These are phyloP conservation scores for Magallana angulata DNA, from an alignment of 1,140 invertebrate species.

Conservation along the genomic window DNA sequence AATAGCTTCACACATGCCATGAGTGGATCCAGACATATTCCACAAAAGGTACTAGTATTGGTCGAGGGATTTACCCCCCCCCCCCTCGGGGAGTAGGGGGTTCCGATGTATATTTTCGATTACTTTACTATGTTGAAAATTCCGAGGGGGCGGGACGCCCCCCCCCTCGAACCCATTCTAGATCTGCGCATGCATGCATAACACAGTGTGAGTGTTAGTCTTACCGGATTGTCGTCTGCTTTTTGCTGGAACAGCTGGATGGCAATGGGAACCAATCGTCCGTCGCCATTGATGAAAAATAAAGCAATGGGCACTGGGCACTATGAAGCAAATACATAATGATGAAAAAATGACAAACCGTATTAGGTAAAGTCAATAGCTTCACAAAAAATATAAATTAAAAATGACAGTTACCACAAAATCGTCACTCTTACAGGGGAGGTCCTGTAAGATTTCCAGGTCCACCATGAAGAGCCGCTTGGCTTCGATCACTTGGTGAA, in stretches of 20 bases:
- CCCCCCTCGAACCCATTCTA: too few species aligned
- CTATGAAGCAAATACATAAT: slow-evolving; percentile 66
- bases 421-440: slow-evolving; percentile 64
- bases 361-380: not conserved
- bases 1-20: too few species aligned
- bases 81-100: too few species aligned
- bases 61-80: too few species aligned
- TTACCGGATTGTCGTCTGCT: slow-evolving; percentile 80
- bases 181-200: too few species aligned
- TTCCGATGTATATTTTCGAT: too few species aligned
- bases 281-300: slow-evolving; percentile 79
- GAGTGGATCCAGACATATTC: too few species aligned
- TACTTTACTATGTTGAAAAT: too few species aligned
- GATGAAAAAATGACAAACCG: too few species aligned
- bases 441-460: slow-evolving; percentile 77
- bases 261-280: slow-evolving; percentile 80
- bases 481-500: slow-evolving; percentile 78
- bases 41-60: too few species aligned
- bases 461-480: slow-evolving; percentile 81
- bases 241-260: slow-evolving; percentile 81
- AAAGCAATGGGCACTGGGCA: slow-evolving; percentile 80
- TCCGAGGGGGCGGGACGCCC: too few species aligned
- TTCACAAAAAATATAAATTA: not conserved
- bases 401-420: slow-evolving; percentile 62
- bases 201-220: too few species aligned